Evolutionary conservation across 2,797 vertebrate genomes (phyloP).

Genomic region (Fundulus diaphanus): DNA sequence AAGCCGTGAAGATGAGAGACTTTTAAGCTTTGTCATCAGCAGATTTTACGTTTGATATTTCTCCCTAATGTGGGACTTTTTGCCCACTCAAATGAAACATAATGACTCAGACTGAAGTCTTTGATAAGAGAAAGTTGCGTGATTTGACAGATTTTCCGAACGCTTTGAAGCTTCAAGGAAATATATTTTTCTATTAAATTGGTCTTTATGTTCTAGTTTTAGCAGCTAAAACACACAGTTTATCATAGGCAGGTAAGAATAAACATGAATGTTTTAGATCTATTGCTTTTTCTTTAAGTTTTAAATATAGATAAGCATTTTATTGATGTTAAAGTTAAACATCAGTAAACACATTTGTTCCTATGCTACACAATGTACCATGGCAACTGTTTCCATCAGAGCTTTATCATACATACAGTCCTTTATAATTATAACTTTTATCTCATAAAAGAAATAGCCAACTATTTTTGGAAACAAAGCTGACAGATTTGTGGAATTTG

Average conservation of each 20-base stretch:
- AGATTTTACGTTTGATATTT: constrained; percentile 34
- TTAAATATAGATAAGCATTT: neutral
- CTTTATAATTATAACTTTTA: neutral
- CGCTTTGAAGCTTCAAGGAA: neutral
- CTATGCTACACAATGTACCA: neutral
- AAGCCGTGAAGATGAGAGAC: constrained; percentile 11
- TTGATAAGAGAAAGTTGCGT: constrained; percentile 5
- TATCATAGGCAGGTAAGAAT: neutral
- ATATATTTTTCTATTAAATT: neutral
- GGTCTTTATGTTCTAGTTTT: neutral
- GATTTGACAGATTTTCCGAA: constrained; percentile 3
- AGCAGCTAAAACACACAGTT: neutral
- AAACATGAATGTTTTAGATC: neutral
- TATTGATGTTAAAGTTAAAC: neutral
- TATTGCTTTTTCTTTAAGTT: too few species aligned
- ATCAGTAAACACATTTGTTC: too few species aligned
- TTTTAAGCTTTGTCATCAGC: constrained; percentile 2
- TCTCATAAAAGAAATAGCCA: neutral
- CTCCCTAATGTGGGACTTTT: neutral
- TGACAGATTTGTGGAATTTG: neutral
- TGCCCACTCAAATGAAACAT: neutral
- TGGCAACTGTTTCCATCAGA: neutral
- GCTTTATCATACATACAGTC: neutral
- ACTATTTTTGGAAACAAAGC: neutral
- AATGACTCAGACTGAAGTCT: neutral